Evolutionary conservation across 2,797 vertebrate genomes (phyloP).

Genomic region (Xiphophorus birchmanni): DNA sequence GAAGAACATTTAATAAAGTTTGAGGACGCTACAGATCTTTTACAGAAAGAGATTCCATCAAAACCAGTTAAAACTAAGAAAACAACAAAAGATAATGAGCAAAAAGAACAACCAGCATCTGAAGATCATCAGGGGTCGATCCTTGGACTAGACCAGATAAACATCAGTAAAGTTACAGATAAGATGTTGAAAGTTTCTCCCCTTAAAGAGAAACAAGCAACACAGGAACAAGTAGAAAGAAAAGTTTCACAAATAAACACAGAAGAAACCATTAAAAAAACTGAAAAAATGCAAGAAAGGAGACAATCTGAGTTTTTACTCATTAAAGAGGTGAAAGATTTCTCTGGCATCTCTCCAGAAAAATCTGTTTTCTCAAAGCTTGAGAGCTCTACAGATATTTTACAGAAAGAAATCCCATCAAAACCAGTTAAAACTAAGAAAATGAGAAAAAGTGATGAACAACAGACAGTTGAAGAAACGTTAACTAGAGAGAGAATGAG

Average conservation of each 20-base stretch:
- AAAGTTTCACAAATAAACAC: background rate
- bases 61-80: background rate
- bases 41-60: background rate
- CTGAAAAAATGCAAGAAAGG: background rate
- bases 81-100: background rate
- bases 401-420: background rate
- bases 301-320: background rate
- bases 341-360: background rate
- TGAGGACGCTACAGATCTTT: background rate
- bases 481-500: background rate
- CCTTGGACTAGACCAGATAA: background rate
- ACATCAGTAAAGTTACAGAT: background rate
- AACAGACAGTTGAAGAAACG: background rate
- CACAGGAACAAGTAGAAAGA: slow-evolving; percentile 1
- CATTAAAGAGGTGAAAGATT: background rate
- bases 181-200: background rate
- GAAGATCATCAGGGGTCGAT: background rate
- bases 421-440: background rate
- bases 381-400: background rate
- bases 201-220: background rate
- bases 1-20: background rate
- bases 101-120: background rate
- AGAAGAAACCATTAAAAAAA: background rate
- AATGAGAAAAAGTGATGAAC: background rate
- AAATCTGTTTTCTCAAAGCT: background rate